Evolutionary conservation across 2,888 invertebrate genomes (phyloP).

Genomic region (Cryptophagus acutangulus): DNA sequence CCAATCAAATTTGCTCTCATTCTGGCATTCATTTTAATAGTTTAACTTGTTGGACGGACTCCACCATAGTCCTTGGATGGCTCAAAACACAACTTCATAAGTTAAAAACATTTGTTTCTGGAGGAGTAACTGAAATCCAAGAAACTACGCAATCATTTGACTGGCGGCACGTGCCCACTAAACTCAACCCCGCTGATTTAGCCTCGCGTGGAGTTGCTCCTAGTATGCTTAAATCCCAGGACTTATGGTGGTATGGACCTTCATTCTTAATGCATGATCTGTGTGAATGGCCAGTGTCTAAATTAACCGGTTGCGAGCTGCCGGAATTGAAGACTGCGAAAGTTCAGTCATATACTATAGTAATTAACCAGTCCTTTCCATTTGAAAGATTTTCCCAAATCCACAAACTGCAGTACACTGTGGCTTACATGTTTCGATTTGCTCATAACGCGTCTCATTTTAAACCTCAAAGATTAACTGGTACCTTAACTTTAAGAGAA

Average conservation of each 20-base stretch:
- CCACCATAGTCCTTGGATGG: constrained; percentile 20
- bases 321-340: too few relatives aligned
- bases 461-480: neutral
- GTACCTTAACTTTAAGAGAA: constrained; percentile 3
- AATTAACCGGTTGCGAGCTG: too few relatives aligned
- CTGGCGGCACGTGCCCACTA: constrained; percentile 21
- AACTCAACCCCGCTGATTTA: constrained; percentile 15
- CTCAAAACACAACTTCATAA: constrained; percentile 10
- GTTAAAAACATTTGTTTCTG: constrained; percentile 27
- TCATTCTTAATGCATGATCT: too few relatives aligned
- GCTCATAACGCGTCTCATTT: too few relatives aligned
- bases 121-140: constrained; percentile 25
- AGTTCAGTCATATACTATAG: too few relatives aligned
- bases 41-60: constrained; percentile 26
- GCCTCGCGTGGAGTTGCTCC: constrained; percentile 21
- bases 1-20: constrained; percentile 8
- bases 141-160: constrained; percentile 7
- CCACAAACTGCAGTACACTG: too few relatives aligned
- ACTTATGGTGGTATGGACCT: constrained; percentile 19
- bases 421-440: too few relatives aligned
- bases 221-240: constrained; percentile 8
- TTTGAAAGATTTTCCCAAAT: too few relatives aligned
- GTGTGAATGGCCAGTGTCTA: too few relatives aligned
- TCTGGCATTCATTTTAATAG: neutral
- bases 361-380: too few relatives aligned